Base-by-base conservation (phyloP, 2,113 vertebrate genomes). In the Apeltes quadracus region DNA sequence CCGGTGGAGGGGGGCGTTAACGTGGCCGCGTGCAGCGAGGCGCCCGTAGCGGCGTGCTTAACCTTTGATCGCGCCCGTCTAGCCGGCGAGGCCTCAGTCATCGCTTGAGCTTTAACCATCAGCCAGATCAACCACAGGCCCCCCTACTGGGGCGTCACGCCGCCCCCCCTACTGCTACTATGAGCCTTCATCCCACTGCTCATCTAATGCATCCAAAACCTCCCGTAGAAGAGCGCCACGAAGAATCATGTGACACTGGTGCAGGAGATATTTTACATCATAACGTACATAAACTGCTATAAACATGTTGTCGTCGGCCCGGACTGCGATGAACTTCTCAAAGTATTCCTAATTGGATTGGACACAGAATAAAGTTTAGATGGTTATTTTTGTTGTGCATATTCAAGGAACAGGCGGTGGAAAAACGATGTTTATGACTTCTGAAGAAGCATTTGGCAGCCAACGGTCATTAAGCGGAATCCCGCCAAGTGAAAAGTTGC, bases 261-360 rank as follows among this genome's bases (percentile, higher is more conserved):
- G 29, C 29, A 32, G 29, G 3, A 5, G 3, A 5, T 32, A 32
- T 32, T 32, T 32, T 32, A 32, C 5, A 32, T 32, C 29, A 32
- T 32, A 32, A 32, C 5, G 29, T 32, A 32, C 29, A 32, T 32
- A 32, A n/a, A n/a, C n/a, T n/a, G n/a, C n/a, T n/a, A n/a, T n/a
- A n/a, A n/a, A n/a, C n/a, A n/a, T n/a, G n/a, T n/a, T n/a, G n/a
- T n/a, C n/a, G n/a, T n/a, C n/a, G n/a, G n/a, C n/a, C 75, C 54
- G 44, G 46, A 70, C 61, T 65, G 62, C 72, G 83, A 79, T 83
- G 78, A 87, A 88, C 87, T 88, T 87, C 76, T 89, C 81, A 85
- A 90, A 91, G 84, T 83, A 39, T 71, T 72, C 68, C 41, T 93
- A 93, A 94, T 93, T 92, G 92, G 91, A 93, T 89, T 91, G 88